Base-by-base conservation (phyloP, 1,140 invertebrate genomes). In the Gonatopus flavifemur region DNA sequence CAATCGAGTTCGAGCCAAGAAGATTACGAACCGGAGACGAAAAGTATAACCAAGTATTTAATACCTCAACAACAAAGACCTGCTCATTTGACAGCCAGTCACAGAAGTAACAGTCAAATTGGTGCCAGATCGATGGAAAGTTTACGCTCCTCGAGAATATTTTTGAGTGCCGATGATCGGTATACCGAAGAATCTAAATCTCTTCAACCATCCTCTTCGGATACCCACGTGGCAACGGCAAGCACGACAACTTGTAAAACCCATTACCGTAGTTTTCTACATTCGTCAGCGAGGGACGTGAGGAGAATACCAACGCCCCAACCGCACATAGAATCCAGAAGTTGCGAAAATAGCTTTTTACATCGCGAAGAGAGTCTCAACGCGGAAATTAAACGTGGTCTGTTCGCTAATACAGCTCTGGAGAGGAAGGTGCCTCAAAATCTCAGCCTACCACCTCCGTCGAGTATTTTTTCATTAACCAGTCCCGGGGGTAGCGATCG, bases 1-100 rank as follows among this genome's bases (percentile, higher is more conserved):
- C 83, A 86, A 31, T 87, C 85, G 0, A 86, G 85, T 56, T 87
- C 84, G 10, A 86, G 84, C 35, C 85, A 87, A 61, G 86, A 88
- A 59, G 86, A 88, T 39, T 86, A 86, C 55, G 85, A 84, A 31
- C 76, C 79, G 0, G 80, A 82, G 28, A 58, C 69, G 4, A 78
- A 83, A 32, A 59, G 52, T 19, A 43, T 70, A n/a, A 13, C 59
- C 2, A 59, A 51, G 9, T 76, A 81, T 1, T 46, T 49, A n/a
- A 82, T 82, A 44, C 84, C 80, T 63, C 67, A 41, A 52, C 52
- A 62, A 31, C 70, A 79, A 18, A 74, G 72, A 10, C 77, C 79
- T 39, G 66, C 42, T 48, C 52, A 61, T 21, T 63, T 87, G 30
- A 79, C 82, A 0, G 78, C 83, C 0, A 77, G 57, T 0, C n/a